Percentiles rank a stretch among this genome's conserved stretches.
These are phyloP conservation scores for Solenopsis invicta DNA, from an alignment of 1,140 invertebrate genomes.

Conservation along the genomic window DNA sequence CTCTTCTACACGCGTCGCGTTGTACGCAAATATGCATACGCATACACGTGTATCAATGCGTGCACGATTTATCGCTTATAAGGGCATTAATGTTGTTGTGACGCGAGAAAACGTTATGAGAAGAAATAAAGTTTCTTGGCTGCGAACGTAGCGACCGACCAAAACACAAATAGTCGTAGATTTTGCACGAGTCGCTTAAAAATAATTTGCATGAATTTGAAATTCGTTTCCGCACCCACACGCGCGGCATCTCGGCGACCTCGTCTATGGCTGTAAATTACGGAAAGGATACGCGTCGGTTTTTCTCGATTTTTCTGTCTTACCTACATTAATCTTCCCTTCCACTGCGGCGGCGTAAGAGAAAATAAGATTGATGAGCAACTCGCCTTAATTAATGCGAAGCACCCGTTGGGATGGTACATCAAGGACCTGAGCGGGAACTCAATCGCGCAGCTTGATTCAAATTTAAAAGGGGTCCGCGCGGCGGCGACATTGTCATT, in stretches of 20 bases:
- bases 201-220: constrained; percentile 56
- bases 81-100: constrained; percentile 6
- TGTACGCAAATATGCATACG: no score
- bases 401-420: constrained; percentile 68
- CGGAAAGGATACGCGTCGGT: constrained; percentile 48
- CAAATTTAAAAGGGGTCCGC: constrained; percentile 63
- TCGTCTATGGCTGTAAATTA: constrained; percentile 64
- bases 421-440: constrained; percentile 48
- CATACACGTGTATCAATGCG: neutral
- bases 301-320: constrained; percentile 66
- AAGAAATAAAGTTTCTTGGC: neutral
- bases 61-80: neutral
- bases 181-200: constrained; percentile 38
- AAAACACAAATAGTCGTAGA: constrained; percentile 19
- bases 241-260: constrained; percentile 46
- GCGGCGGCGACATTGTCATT: constrained; percentile 41
- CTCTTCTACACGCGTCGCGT: neutral
- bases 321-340: constrained; percentile 81
- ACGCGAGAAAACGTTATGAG: neutral
- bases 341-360: constrained; percentile 75
- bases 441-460: constrained; percentile 58
- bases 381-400: constrained; percentile 81
- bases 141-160: neutral
- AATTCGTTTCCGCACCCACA: constrained; percentile 29
- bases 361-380: constrained; percentile 83